A percentile compares a stretch with the other conserved stretches of the same genome.
These are phyloP conservation scores for Chlorops oryzae DNA, from an alignment of 1,140 invertebrate species.

Conservation along the genomic window DNA sequence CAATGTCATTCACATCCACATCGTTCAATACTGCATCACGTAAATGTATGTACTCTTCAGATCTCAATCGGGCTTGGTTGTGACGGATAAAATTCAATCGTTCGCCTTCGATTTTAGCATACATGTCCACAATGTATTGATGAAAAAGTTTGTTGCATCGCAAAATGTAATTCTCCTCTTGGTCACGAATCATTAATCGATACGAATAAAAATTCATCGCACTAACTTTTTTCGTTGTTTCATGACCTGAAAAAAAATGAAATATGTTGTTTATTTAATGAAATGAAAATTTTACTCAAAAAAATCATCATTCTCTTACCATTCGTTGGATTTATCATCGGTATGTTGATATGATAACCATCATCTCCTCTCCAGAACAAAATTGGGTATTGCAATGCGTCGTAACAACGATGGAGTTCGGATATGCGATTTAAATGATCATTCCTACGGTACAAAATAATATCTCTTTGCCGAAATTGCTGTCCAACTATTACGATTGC, in stretches of 20 bases:
- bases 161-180: conserved; percentile 38
- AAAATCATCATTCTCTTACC: too few species aligned
- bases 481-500: too few species aligned
- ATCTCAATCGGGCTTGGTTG: background rate
- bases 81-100: conserved; percentile 24
- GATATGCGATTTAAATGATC: conserved; percentile 18
- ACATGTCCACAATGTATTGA: conserved; percentile 51
- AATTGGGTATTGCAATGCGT: conserved; percentile 21
- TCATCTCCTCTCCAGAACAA: too few species aligned
- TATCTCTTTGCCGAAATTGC: too few species aligned
- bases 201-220: conserved; percentile 31
- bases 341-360: too few species aligned
- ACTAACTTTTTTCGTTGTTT: too few species aligned
- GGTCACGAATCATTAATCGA: conserved; percentile 17
- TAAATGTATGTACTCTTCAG: background rate
- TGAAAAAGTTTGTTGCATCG: conserved; percentile 20
- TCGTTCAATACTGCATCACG: too few species aligned
- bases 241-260: too few species aligned
- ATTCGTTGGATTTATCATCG: too few species aligned
- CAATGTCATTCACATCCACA: conserved; percentile 32
- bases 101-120: conserved; percentile 49
- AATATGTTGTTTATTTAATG: too few species aligned
- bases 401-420: too few species aligned
- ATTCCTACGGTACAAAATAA: conserved; percentile 8
- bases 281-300: too few species aligned